Evolutionary conservation across 2,113 vertebrate genomes (phyloP), one percentile per base, ranked within the genome.

Genomic region (Laticauda laticaudata): DNA sequence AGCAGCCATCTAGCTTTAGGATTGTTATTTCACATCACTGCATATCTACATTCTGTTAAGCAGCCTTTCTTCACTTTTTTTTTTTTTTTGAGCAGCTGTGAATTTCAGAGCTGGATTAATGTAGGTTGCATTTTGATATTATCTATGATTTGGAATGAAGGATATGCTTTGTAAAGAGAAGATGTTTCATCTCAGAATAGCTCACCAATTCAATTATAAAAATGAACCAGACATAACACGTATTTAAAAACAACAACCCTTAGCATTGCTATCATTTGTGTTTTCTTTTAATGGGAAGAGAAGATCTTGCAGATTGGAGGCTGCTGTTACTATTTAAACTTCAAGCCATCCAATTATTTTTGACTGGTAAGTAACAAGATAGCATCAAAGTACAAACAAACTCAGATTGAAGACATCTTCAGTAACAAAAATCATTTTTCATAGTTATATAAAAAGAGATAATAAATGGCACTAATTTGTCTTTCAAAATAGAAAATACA

Each of bases 401-500:
- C 54, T 57, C 9, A 12, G 54, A 3, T 89, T 86, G 0, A 4
- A 90, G 1, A 24, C 92, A 59, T 75, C 2, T 3, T 53, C 7
- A 0, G 0, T 0, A 4, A 24, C 5, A 0, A 0, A 88, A 55
- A 87, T 3, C 4, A 34, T 53, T 93, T 21, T 45, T 0, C 0
- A 0, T 48, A 20, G 69, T 45, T 1, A 26, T 0, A 18, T 69
- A 2, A 39, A 1, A 0, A 4, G 48, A 11, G 23, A 0, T 0
- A 0, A 75, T 1, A 0, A 1, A 0, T 4, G 3, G n/a, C 94
- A 0, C 10, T 2, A 1, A 21, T 91, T 43, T 1, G 26, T 64
- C 12, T 93, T 0, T 2, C 89, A 14, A 92, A 4, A 4, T 39
- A 90, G 64, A 26, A 1, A 1, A 1, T 57, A 15, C 0, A 4